phyloP scores from a whole-genome alignment of 2,888 invertebrate genomes.

The Drosophila kanekoi region DNA sequence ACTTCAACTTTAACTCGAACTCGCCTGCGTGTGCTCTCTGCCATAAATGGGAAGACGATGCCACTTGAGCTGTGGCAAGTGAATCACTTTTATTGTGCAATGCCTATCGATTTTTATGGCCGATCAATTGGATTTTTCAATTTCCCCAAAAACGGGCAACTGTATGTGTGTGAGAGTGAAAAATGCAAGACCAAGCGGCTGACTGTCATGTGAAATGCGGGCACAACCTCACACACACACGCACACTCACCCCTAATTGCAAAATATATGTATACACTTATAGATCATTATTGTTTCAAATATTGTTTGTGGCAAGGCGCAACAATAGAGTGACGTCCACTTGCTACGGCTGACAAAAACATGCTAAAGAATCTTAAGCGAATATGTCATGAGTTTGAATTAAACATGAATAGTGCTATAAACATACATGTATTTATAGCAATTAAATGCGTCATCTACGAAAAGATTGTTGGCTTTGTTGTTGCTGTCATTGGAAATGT shows the following conservation, averaged over 20 bases:
- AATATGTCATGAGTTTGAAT: slow-evolving; percentile 8
- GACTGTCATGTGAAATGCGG: slow-evolving; percentile 53
- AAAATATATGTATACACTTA: slow-evolving; percentile 34
- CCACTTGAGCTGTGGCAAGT: slow-evolving; percentile 57
- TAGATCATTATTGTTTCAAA: slow-evolving; percentile 25
- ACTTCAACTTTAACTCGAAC: slow-evolving; percentile 35
- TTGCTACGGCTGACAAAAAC: slow-evolving; percentile 5
- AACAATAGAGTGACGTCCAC: slow-evolving; percentile 13
- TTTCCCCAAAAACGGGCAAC: slow-evolving; percentile 32
- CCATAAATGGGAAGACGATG: slow-evolving; percentile 49
- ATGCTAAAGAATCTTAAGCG: slow-evolving; percentile 7
- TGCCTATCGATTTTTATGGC: slow-evolving; percentile 42
- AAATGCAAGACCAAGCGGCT: slow-evolving; percentile 18
- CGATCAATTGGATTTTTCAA: slow-evolving; percentile 62
- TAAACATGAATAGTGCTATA: slow-evolving; percentile 1
- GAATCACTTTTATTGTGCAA: slow-evolving; percentile 73
- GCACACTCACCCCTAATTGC: slow-evolving; percentile 30
- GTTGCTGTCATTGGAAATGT: slow-evolving; percentile 43
- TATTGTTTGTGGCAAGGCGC: neutral
- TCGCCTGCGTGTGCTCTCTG: slow-evolving; percentile 1
- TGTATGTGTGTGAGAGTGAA: slow-evolving; percentile 12
- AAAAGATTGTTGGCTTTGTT: slow-evolving; percentile 19
- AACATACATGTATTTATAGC: neutral
- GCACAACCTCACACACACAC: slow-evolving; percentile 7
- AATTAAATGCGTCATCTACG: slow-evolving; percentile 16